A percentile compares a stretch with the other conserved stretches of the same genome.
These are phyloP conservation scores for Dendrolimus kikuchii DNA, from an alignment of 1,140 invertebrate species.

Conservation along the genomic window DNA sequence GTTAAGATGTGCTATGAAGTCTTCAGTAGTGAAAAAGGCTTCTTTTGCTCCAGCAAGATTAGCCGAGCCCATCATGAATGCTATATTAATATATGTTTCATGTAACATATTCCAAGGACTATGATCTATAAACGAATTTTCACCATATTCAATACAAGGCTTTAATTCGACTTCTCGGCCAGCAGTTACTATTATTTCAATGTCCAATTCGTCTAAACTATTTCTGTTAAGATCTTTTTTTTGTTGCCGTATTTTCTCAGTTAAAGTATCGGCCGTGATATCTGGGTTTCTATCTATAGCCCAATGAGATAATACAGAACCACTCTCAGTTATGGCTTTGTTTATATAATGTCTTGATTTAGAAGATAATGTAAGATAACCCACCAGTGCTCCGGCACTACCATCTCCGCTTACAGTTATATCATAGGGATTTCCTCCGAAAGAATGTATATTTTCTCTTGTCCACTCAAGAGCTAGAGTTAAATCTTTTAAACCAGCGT, in stretches of 20 bases:
- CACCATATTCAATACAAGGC: slow-evolving; percentile 37
- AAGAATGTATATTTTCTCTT: slow-evolving; percentile 76
- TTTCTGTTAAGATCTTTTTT: slow-evolving; percentile 2
- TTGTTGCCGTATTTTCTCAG: slow-evolving; percentile 9
- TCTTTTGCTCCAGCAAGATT: slow-evolving; percentile 36
- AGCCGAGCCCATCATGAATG: slow-evolving; percentile 39
- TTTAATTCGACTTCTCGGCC: slow-evolving; percentile 22
- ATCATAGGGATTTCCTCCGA: slow-evolving; percentile 78
- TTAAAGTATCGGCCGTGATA: slow-evolving; percentile 17
- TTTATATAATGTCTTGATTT: slow-evolving; percentile 27
- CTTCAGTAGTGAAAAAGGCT: slow-evolving; percentile 21
- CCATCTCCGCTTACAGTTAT: slow-evolving; percentile 45
- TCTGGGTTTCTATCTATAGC: slow-evolving; percentile 44
- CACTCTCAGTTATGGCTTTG: slow-evolving; percentile 51
- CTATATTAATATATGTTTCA: slow-evolving; percentile 17
- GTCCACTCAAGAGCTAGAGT: slow-evolving; percentile 79
- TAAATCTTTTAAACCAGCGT: slow-evolving; percentile 80
- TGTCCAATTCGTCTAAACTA: slow-evolving; percentile 9
- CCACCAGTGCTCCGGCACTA: slow-evolving; percentile 31
- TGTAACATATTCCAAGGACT: slow-evolving; percentile 35
- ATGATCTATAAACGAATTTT: slow-evolving; percentile 26
- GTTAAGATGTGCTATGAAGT: slow-evolving; percentile 28
- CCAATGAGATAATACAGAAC: slow-evolving; percentile 40
- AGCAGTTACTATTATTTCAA: slow-evolving; percentile 23
- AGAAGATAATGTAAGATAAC: slow-evolving; percentile 37